Percentiles rank a stretch among this genome's conserved stretches.
phyloP scores from a whole-genome alignment of 2,888 invertebrate species.

The Germaria angustata region DNA sequence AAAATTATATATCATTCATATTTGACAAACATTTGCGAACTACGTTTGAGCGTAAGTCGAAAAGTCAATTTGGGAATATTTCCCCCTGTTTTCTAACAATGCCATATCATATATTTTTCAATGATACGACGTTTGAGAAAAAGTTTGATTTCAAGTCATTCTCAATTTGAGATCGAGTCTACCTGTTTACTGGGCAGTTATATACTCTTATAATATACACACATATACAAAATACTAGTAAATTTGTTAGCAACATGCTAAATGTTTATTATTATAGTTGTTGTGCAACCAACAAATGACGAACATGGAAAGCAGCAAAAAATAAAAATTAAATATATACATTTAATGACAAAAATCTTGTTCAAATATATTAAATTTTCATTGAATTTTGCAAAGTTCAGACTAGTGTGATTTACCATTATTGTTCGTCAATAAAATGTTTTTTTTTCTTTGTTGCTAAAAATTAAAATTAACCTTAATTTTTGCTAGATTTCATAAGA shows the following conservation, averaged over 20 bases:
- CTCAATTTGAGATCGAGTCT: no score
- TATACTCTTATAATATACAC: no score
- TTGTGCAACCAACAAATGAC: conserved; percentile 29
- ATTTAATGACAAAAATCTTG: conserved; percentile 11
- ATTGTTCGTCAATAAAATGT: conserved; percentile 16
- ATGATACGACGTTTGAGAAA: no score
- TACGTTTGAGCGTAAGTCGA: no score
- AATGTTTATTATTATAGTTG: conserved; percentile 20
- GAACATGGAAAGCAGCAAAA: background rate
- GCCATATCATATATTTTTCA: no score
- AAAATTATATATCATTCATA: no score
- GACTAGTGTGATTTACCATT: background rate
- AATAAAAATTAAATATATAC: background rate
- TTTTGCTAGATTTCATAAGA: conserved; percentile 43
- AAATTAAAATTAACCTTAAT: conserved; percentile 38
- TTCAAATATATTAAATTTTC: background rate
- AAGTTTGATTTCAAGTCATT: no score
- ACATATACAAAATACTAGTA: background rate
- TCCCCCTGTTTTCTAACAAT: no score
- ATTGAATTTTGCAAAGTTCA: background rate
- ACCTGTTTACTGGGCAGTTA: no score
- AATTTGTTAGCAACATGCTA: conserved; percentile 39
- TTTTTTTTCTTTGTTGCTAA: background rate
- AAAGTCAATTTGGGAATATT: no score
- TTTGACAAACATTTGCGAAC: no score